Evolutionary conservation across 2,888 invertebrate species (phyloP).

Genomic region (Oxycera nigricornis): DNA sequence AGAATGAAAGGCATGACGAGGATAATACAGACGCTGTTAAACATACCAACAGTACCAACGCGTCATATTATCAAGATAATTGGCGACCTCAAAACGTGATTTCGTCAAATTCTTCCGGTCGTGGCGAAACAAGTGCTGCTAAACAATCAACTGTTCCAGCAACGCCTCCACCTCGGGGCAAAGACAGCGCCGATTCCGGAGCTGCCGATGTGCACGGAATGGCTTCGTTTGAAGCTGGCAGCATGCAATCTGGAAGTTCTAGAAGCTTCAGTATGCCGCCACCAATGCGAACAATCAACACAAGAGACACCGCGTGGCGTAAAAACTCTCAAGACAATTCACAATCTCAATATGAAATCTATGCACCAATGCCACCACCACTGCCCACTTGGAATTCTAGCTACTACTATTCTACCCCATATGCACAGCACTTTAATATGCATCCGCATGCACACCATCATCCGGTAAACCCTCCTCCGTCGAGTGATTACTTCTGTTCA

Average conservation of each 20-base stretch:
- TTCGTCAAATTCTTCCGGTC: slow-evolving; percentile 48
- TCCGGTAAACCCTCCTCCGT: neutral
- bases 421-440: slow-evolving; percentile 46
- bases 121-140: slow-evolving; percentile 37
- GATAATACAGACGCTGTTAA: neutral
- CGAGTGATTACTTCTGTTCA: slow-evolving; percentile 36
- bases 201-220: slow-evolving; percentile 54
- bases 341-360: slow-evolving; percentile 42
- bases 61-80: slow-evolving; percentile 37
- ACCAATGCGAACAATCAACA: slow-evolving; percentile 57
- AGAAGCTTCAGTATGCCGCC: slow-evolving; percentile 60
- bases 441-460: slow-evolving; percentile 1
- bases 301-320: slow-evolving; percentile 54
- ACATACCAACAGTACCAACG: neutral
- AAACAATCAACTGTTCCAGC: slow-evolving; percentile 46
- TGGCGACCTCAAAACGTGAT: slow-evolving; percentile 44
- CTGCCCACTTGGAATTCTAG: slow-evolving; percentile 54
- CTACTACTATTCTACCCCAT: slow-evolving; percentile 50
- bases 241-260: slow-evolving; percentile 59
- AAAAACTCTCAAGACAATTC: slow-evolving; percentile 50
- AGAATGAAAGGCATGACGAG: neutral
- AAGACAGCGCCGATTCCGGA: slow-evolving; percentile 54
- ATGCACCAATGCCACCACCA: slow-evolving; percentile 50
- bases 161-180: slow-evolving; percentile 50
- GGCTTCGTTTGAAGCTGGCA: slow-evolving; percentile 58